Evolutionary conservation across 2,888 invertebrate species (phyloP).

Genomic region (Clanis bilineata): DNA sequence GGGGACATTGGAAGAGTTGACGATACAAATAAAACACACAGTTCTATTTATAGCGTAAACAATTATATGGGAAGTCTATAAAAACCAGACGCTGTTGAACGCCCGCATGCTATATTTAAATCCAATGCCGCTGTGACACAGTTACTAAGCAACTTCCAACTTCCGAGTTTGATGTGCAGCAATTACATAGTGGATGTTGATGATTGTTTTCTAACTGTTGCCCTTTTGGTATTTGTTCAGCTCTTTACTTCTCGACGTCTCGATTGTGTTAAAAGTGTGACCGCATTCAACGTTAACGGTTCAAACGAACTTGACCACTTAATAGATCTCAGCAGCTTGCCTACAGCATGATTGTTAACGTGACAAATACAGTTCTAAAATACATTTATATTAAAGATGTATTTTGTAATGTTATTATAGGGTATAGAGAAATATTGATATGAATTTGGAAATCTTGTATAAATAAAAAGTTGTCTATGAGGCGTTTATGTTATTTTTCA

Average conservation of each 20-base stretch:
- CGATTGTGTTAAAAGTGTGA: too few species aligned
- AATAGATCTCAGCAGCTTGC: too few species aligned
- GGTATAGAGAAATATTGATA: too few species aligned
- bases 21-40: neutral
- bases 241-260: neutral
- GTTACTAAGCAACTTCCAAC: conserved; percentile 18
- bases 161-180: neutral
- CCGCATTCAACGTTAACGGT: too few species aligned
- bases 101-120: conserved; percentile 35
- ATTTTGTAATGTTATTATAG: too few species aligned
- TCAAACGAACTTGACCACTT: too few species aligned
- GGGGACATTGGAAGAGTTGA: conserved; percentile 6
- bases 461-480: too few species aligned
- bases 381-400: too few species aligned
- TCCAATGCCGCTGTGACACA: conserved; percentile 29
- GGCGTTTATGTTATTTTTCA: too few species aligned
- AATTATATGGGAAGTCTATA: conserved; percentile 24
- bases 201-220: neutral
- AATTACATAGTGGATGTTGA: conserved; percentile 2
- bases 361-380: too few species aligned
- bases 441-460: too few species aligned
- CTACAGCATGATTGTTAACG: too few species aligned
- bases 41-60: conserved; percentile 25
- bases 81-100: conserved; percentile 24
- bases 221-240: neutral